A percentile compares a stretch with the other conserved stretches of the same genome.
Conservation (phyloP, 2,888 invertebrate genomes). For the Drosophila lutescens region DNA sequence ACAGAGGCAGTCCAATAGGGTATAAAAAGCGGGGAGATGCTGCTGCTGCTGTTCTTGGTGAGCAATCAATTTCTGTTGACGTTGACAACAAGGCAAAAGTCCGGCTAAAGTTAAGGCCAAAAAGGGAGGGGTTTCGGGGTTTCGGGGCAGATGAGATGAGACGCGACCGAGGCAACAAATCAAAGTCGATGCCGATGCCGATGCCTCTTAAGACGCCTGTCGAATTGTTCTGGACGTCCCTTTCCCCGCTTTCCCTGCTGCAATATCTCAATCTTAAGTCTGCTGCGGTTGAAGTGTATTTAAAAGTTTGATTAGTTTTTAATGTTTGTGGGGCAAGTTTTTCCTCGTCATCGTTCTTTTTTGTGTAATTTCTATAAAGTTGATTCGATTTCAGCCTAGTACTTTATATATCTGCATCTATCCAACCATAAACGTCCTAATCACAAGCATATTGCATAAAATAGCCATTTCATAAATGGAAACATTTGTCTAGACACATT, state of each 20-base stretch:
- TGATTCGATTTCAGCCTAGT: constrained; percentile 31
- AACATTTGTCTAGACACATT: constrained; percentile 78
- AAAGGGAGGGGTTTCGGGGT: constrained; percentile 11
- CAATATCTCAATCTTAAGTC: constrained; percentile 69
- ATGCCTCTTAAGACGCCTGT: constrained; percentile 75
- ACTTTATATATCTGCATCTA: constrained; percentile 22
- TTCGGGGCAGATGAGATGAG: constrained; percentile 19
- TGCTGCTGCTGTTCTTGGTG: constrained; percentile 60
- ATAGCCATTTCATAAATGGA: constrained; percentile 73
- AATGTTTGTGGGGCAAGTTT: constrained; percentile 69
- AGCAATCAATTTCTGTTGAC: constrained; percentile 80
- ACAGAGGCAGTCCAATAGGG: constrained; percentile 70
- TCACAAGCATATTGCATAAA: constrained; percentile 78
- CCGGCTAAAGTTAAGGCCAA: constrained; percentile 75
- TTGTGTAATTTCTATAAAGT: constrained; percentile 57
- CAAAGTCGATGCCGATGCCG: constrained; percentile 64
- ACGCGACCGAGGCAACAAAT: constrained; percentile 64
- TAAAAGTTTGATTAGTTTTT: constrained; percentile 81
- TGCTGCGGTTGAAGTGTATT: constrained; percentile 80
- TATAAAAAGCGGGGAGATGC: constrained; percentile 11
- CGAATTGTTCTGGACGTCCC: constrained; percentile 58
- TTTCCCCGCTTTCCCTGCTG: constrained; percentile 1
- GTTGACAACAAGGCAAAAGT: constrained; percentile 79
- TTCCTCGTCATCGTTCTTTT: constrained; percentile 31
- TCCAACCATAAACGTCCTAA: constrained; percentile 71